A percentile compares a stretch with the other conserved stretches of the same genome.
Evolutionary conservation across 2,888 invertebrate species (phyloP).

Genomic region (Mylabris sibirica): DNA sequence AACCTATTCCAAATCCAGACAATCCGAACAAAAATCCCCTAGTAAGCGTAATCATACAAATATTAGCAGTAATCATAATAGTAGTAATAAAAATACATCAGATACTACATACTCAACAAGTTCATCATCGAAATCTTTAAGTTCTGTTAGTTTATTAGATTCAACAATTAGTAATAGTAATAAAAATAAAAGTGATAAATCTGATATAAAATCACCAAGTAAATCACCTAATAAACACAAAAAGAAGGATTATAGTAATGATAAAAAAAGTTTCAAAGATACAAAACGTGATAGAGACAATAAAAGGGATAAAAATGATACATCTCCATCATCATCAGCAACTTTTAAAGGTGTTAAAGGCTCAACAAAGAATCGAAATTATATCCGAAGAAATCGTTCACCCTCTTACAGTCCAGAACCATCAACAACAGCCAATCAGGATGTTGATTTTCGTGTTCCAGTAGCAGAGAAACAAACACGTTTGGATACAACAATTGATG

Average conservation of each 20-base stretch:
- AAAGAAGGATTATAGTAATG: slow-evolving; percentile 44
- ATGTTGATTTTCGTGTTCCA: slow-evolving; percentile 59
- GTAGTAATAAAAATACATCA: slow-evolving; percentile 29
- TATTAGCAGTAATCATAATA: slow-evolving; percentile 15
- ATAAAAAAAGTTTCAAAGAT: slow-evolving; percentile 44
- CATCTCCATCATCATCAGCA: slow-evolving; percentile 56
- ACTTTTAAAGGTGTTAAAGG: slow-evolving; percentile 67
- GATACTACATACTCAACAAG: slow-evolving; percentile 37
- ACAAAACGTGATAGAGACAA: slow-evolving; percentile 41
- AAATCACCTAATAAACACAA: slow-evolving; percentile 39
- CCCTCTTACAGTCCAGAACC: slow-evolving; percentile 68
- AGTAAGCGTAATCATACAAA: slow-evolving; percentile 23
- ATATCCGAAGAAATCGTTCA: slow-evolving; percentile 71
- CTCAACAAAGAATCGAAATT: slow-evolving; percentile 69
- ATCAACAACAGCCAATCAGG: slow-evolving; percentile 58
- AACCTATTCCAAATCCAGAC: slow-evolving; percentile 47
- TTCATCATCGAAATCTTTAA: slow-evolving; percentile 22
- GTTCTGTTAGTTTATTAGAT: slow-evolving; percentile 47
- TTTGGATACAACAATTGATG: slow-evolving; percentile 52
- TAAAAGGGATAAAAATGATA: slow-evolving; percentile 37
- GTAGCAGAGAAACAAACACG: slow-evolving; percentile 59
- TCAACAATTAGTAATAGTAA: slow-evolving; percentile 48
- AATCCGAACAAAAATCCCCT: slow-evolving; percentile 32
- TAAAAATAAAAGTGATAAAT: slow-evolving; percentile 54
- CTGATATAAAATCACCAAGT: slow-evolving; percentile 43